These are phyloP conservation scores for Silurus lanzhouensis DNA, from an alignment of 2,797 vertebrate species.

Conservation along the genomic window DNA sequence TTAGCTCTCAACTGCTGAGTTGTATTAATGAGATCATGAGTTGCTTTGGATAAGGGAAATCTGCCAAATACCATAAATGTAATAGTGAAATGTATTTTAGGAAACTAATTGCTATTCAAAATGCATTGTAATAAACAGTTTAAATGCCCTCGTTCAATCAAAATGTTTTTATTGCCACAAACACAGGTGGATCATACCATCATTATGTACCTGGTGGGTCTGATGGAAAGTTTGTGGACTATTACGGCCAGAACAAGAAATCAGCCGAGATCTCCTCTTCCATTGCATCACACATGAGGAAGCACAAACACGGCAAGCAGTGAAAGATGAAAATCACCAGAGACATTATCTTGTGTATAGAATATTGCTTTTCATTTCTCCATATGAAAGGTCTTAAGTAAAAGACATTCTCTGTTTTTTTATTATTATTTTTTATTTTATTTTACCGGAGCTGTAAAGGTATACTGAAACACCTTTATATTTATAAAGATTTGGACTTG, in stretches of 20 bases:
- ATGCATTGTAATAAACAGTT: not conserved
- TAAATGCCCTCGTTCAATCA: not conserved
- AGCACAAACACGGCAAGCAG: constrained; percentile 67
- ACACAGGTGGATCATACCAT: constrained; percentile 96
- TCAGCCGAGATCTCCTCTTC: constrained; percentile 79
- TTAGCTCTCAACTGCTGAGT: too few relatives aligned
- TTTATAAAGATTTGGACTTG: not conserved
- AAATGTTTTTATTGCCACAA: not conserved
- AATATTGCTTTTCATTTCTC: not conserved
- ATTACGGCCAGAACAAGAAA: constrained; percentile 93
- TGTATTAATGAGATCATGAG: too few relatives aligned
- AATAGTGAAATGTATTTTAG: not conserved
- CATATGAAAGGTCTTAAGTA: not conserved
- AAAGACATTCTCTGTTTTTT: not conserved
- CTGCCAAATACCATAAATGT: too few relatives aligned
- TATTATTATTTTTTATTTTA: not conserved
- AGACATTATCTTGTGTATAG: not conserved
- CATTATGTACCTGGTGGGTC: constrained; percentile 96
- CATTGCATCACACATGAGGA: constrained; percentile 87
- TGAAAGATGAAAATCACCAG: not conserved
- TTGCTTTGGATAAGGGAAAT: too few relatives aligned
- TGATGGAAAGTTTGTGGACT: constrained; percentile 88
- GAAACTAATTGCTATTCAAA: not conserved
- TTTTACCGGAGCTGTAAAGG: not conserved
- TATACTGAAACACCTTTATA: not conserved